phyloP scores from a whole-genome alignment of 2,888 invertebrate species.

The Nephrotoma guestfalica region DNA sequence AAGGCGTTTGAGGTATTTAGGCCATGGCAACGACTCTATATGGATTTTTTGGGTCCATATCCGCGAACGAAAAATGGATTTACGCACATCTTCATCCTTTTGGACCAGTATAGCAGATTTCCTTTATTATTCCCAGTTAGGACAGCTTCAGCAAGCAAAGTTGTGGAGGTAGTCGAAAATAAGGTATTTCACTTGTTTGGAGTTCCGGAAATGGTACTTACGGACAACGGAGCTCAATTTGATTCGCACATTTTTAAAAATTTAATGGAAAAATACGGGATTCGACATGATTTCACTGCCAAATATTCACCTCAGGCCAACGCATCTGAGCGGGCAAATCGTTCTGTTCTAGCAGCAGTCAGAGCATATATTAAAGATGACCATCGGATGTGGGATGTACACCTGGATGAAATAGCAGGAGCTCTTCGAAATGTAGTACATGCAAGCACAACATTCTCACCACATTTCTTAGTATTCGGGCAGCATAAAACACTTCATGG shows the following conservation, averaged over 20 bases:
- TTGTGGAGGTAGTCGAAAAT: neutral
- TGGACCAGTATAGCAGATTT: too few species aligned
- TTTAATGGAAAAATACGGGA: neutral
- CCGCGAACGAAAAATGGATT: neutral
- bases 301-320: neutral
- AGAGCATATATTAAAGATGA: too few species aligned
- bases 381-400: too few species aligned
- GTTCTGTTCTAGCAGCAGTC: neutral
- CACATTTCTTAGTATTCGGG: too few species aligned
- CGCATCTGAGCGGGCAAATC: neutral
- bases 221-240: neutral
- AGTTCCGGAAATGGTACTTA: too few species aligned
- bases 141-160: neutral
- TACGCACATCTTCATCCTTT: neutral
- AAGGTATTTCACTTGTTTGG: too few species aligned
- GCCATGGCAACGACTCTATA: neutral
- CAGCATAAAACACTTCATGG: neutral
- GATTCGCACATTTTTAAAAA: neutral
- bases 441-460: neutral
- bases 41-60: neutral
- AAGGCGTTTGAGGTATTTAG: neutral
- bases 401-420: neutral
- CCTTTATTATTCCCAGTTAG: too few species aligned
- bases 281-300: neutral
- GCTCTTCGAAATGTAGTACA: neutral